These are phyloP conservation scores for Thermophis baileyi DNA, from an alignment of 2,113 vertebrate genomes.

Conservation along the genomic window DNA sequence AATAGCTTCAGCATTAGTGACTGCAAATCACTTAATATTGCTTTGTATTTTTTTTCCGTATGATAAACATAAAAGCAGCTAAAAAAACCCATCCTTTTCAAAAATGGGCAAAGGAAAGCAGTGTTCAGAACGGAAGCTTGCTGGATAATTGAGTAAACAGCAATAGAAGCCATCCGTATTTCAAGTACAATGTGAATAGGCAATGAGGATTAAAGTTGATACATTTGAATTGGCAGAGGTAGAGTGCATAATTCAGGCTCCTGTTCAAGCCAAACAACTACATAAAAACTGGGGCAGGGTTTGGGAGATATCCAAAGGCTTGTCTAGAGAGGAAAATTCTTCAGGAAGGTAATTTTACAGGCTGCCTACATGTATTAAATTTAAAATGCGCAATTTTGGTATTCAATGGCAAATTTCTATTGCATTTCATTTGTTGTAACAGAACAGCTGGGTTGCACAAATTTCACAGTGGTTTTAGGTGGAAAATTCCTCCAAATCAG, in stretches of 20 bases:
- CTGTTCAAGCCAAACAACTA: background rate
- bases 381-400: background rate
- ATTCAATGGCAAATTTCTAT: conserved; percentile 17
- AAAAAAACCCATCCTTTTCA: conserved; percentile 46
- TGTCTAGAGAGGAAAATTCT: background rate
- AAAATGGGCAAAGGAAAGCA: conserved; percentile 25
- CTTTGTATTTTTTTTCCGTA: conserved; percentile 38
- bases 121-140: conserved; percentile 40
- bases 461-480: background rate
- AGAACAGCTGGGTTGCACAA: background rate
- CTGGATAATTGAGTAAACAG: conserved; percentile 36
- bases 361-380: background rate
- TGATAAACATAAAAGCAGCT: conserved; percentile 46
- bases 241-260: background rate
- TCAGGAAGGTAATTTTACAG: conserved; percentile 15
- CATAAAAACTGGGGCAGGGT: background rate
- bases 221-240: conserved; percentile 12
- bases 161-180: conserved; percentile 36
- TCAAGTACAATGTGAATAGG: conserved; percentile 35
- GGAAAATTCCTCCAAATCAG: background rate
- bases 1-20: conserved; percentile 61
- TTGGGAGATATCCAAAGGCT: background rate
- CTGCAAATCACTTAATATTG: conserved; percentile 56
- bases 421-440: conserved; percentile 4
- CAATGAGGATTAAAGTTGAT: conserved; percentile 30